Evolutionary conservation across 2,113 vertebrate species (phyloP).

Genomic region (Cairina moschata): DNA sequence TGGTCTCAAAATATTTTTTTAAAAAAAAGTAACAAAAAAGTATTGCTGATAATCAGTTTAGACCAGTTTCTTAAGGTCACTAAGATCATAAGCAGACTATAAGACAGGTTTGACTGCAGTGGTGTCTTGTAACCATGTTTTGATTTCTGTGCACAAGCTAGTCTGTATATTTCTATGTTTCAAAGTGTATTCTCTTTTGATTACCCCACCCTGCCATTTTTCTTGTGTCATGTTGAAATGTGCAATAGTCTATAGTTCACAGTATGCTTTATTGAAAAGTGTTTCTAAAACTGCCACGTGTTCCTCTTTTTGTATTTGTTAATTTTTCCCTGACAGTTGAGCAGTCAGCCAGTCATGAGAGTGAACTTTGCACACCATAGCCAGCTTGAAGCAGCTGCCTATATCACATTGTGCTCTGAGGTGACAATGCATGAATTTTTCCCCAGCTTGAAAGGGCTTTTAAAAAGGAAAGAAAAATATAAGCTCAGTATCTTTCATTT

Average conservation of each 20-base stretch:
- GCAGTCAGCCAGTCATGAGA: constrained; percentile 39
- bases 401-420: constrained; percentile 67
- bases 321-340: constrained; percentile 62
- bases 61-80: constrained; percentile 81
- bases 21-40: constrained; percentile 75
- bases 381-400: constrained; percentile 71
- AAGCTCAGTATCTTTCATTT: constrained; percentile 59
- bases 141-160: constrained; percentile 89
- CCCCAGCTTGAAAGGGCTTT: constrained; percentile 71
- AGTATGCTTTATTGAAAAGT: constrained; percentile 82
- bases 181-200: constrained; percentile 76
- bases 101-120: constrained; percentile 86
- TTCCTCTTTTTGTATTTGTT: constrained; percentile 69
- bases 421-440: constrained; percentile 57
- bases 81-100: constrained; percentile 85
- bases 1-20: constrained; percentile 92
- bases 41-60: constrained; percentile 90
- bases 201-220: constrained; percentile 61
- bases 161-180: constrained; percentile 81
- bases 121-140: constrained; percentile 80
- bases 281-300: constrained; percentile 70
- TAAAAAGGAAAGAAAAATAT: constrained; percentile 45
- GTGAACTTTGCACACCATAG: constrained; percentile 69
- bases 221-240: constrained; percentile 90
- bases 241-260: constrained; percentile 98